A percentile compares a stretch with the other conserved stretches of the same genome.
phyloP scores from a whole-genome alignment of 2,113 vertebrate genomes.

The Epinephelus cyanopodus region DNA sequence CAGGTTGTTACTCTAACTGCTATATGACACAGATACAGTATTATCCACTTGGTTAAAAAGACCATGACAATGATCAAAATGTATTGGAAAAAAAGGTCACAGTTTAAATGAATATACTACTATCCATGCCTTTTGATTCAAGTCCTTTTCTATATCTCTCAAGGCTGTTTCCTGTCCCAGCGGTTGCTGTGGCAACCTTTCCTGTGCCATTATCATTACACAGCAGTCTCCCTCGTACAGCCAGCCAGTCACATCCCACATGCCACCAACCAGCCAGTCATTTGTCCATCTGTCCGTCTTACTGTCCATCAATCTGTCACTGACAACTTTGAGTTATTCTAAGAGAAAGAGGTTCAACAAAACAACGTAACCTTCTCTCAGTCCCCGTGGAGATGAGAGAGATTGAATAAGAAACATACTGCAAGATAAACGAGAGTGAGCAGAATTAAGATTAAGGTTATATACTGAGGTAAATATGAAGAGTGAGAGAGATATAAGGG shows the following conservation, averaged over 20 bases:
- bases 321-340: slow-evolving; percentile 2
- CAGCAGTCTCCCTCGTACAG: slow-evolving; percentile 40
- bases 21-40: background rate
- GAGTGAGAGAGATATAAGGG: slow-evolving; percentile 10
- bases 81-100: background rate
- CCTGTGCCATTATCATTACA: slow-evolving; percentile 55
- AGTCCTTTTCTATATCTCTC: slow-evolving; percentile 36
- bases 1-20: background rate
- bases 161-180: slow-evolving; percentile 53
- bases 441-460: slow-evolving; percentile 53
- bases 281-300: background rate
- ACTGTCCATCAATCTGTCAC: slow-evolving; percentile 6
- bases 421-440: slow-evolving; percentile 40
- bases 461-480: slow-evolving; percentile 22
- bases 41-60: background rate
- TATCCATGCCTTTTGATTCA: slow-evolving; percentile 4
- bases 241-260: slow-evolving; percentile 36
- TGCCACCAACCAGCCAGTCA: slow-evolving; percentile 13
- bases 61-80: background rate
- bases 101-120: slow-evolving; percentile 22
- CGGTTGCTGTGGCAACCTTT: slow-evolving; percentile 64
- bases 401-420: slow-evolving; percentile 31
- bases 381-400: slow-evolving; percentile 21
- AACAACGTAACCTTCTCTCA: slow-evolving; percentile 8
- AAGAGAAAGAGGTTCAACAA: slow-evolving; percentile 21